Evolutionary conservation across 2,888 invertebrate species (phyloP), one percentile per base, ranked within the genome.

Genomic region (Tenthredo distinguenda): DNA sequence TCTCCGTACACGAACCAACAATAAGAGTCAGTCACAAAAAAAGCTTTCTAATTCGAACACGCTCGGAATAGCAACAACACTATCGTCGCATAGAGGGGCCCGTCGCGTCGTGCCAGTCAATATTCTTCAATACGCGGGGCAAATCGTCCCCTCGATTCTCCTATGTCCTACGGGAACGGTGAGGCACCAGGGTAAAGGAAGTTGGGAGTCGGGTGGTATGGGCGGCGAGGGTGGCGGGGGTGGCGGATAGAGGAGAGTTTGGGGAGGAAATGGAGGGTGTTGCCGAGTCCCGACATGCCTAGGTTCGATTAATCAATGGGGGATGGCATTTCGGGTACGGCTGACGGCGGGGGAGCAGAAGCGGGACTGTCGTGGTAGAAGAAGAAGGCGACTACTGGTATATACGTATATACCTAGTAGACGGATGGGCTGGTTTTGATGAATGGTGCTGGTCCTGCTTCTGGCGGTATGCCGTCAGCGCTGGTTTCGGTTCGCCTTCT

Each of bases 291-390:
- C 90, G 90, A 92, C 92, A 91, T 92, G 92, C 90, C 89, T 90
- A 88, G 90, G 89, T 89, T 91, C 92, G 91, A 92, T 92, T 92
- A 92, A 92, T 92, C 92, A 92, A 92, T 92, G 91, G 90, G 89
- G 89, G 90, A 90, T 86, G 88, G 87, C 88, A 86, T 88, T 88
- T 88, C 88, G 89, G 88, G 87, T 88, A 89, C 86, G 88, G 86
- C 74, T 81, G 77, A 84, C 84, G 85, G 86, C 84, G 72, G 55
- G 26, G 77, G 15, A 1, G 85, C n/a, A 62, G 86, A 76, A 86
- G 87, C 79, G 72, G 86, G 83, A 55, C 81, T 85, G 37, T 71
- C 77, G 26, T 71, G 68, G 71, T 85, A 84, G 79, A 86, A 79
- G 79, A 86, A 79, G 79, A 86, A 82, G 68, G 68, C 79, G 74